Evolutionary conservation across 2,113 vertebrate genomes (phyloP).

Genomic region (Poeciliopsis occidentalis): DNA sequence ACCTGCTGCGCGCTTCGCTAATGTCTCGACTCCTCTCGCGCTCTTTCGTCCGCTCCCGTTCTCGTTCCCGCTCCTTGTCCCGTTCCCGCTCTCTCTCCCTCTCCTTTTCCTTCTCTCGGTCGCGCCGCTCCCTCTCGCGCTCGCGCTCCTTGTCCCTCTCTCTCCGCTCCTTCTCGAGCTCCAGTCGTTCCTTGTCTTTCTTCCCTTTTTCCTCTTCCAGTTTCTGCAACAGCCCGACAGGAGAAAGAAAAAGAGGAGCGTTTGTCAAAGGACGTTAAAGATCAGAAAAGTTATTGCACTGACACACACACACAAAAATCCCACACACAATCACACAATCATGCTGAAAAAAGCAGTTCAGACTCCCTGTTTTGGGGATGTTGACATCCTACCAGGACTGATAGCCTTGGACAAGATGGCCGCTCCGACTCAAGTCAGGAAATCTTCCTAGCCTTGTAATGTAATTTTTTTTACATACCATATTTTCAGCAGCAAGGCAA

Average conservation of each 20-base stretch:
- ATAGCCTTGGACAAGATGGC: slow-evolving; percentile 49
- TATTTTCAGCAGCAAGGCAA: no score
- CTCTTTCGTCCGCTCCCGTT: slow-evolving; percentile 84
- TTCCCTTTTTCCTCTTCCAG: slow-evolving; percentile 99
- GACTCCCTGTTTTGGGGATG: slow-evolving; percentile 56
- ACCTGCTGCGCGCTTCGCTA: slow-evolving; percentile 92
- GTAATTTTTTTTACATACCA: no score
- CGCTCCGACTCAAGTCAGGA: slow-evolving; percentile 50
- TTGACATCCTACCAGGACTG: slow-evolving; percentile 70
- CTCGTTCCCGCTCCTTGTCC: slow-evolving; percentile 89
- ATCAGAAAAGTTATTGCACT: background rate
- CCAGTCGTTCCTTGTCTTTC: slow-evolving; percentile 96
- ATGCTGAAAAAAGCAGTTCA: slow-evolving; percentile 36
- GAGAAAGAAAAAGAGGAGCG: slow-evolving; percentile 51
- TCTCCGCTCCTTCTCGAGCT: slow-evolving; percentile 92
- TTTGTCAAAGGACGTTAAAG: slow-evolving; percentile 22
- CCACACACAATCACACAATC: slow-evolving; percentile 22
- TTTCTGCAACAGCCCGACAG: slow-evolving; percentile 91
- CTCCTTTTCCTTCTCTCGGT: slow-evolving; percentile 79
- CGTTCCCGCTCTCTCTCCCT: slow-evolving; percentile 79
- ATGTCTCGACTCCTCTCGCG: slow-evolving; percentile 89
- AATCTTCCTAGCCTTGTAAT: slow-evolving; percentile 44
- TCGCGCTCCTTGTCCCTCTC: slow-evolving; percentile 97
- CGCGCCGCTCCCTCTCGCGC: slow-evolving; percentile 90
- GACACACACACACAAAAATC: background rate